Evolutionary conservation across 2,888 invertebrate species (phyloP).

Genomic region (Lysandra coridon): DNA sequence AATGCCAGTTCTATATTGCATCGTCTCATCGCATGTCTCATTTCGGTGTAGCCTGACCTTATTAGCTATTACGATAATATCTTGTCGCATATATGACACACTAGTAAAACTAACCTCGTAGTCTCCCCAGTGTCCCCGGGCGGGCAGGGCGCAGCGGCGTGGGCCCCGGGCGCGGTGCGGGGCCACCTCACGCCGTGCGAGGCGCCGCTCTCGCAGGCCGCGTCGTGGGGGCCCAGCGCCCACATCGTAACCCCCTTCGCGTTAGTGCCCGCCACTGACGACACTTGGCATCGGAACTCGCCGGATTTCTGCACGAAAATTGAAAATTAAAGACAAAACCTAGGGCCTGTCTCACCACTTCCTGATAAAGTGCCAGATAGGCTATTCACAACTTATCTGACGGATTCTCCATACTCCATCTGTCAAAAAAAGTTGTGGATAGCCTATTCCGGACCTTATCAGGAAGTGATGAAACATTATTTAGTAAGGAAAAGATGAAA

Average conservation of each 20-base stretch:
- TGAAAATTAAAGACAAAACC: neutral
- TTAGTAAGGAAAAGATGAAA: neutral
- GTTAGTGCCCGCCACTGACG: conserved; percentile 73
- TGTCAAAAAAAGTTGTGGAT: too few relatives aligned
- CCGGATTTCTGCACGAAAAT: conserved; percentile 83
- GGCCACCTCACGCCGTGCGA: conserved; percentile 77
- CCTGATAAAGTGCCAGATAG: too few relatives aligned
- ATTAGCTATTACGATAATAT: too few relatives aligned
- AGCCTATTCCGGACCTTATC: too few relatives aligned
- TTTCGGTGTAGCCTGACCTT: too few relatives aligned
- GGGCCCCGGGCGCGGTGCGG: conserved; percentile 86
- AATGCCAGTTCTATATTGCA: too few relatives aligned
- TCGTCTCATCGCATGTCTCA: too few relatives aligned
- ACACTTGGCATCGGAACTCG: conserved; percentile 88
- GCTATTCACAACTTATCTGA: too few relatives aligned
- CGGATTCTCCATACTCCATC: too few relatives aligned
- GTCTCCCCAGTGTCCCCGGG: conserved; percentile 75
- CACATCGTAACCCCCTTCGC: conserved; percentile 81
- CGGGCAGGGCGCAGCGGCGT: conserved; percentile 77
- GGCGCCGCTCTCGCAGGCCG: conserved; percentile 78
- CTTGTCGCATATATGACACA: too few relatives aligned
- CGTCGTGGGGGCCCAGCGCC: conserved; percentile 82
- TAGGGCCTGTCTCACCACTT: too few relatives aligned
- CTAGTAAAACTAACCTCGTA: conserved; percentile 51
- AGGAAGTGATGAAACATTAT: too few relatives aligned